phyloP scores from a whole-genome alignment of 2,888 invertebrate genomes.

The Palloptera scutellata region DNA sequence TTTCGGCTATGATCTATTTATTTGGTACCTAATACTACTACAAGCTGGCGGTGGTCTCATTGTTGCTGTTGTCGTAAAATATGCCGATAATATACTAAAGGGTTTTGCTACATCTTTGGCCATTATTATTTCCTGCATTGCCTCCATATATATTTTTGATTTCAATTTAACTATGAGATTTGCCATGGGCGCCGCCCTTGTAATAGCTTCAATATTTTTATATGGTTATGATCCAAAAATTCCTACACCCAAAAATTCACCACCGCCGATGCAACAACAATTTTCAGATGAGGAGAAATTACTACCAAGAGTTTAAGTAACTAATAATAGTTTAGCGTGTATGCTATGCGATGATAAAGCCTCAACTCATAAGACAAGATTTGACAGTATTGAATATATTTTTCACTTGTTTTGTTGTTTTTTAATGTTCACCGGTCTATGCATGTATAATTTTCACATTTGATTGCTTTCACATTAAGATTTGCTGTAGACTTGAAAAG shows the following conservation, averaged over 20 bases:
- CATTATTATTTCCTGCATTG: slow-evolving; percentile 93
- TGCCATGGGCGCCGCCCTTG: slow-evolving; percentile 82
- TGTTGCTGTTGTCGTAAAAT: slow-evolving; percentile 98
- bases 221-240: slow-evolving; percentile 81
- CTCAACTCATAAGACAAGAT: not conserved
- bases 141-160: slow-evolving; percentile 90
- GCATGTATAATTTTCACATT: not conserved
- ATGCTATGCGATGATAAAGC: not conserved
- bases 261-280: slow-evolving; percentile 20
- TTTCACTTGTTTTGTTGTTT: too few species aligned
- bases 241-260: slow-evolving; percentile 8
- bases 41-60: slow-evolving; percentile 96
- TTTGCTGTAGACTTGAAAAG: too few species aligned
- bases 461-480: too few species aligned
- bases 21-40: slow-evolving; percentile 85
- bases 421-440: not conserved
- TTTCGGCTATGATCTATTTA: slow-evolving; percentile 82
- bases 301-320: slow-evolving; percentile 49
- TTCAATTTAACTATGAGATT: slow-evolving; percentile 90
- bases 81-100: slow-evolving; percentile 98
- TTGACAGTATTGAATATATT: slow-evolving; percentile 3
- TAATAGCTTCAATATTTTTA: slow-evolving; percentile 93
- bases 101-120: slow-evolving; percentile 98
- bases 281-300: slow-evolving; percentile 53
- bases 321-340: too few species aligned